These are phyloP conservation scores for Hypsibius dujardini DNA, from an alignment of 1,140 invertebrate genomes.

Conservation along the genomic window DNA sequence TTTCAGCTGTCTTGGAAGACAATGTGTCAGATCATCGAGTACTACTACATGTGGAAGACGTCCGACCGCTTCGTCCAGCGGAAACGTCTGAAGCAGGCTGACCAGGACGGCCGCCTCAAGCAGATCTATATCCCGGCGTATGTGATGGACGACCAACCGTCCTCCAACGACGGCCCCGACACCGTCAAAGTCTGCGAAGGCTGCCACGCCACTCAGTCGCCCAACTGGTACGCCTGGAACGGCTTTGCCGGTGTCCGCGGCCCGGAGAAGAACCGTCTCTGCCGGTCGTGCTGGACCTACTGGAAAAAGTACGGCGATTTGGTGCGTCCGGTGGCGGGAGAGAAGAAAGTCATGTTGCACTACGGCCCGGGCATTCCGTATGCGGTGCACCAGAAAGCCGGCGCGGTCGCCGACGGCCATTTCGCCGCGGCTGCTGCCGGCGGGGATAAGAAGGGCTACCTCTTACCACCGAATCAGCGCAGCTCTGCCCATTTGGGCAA, in stretches of 20 bases:
- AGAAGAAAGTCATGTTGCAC: neutral
- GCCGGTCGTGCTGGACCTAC: conserved; percentile 80
- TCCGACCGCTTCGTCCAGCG: conserved; percentile 96
- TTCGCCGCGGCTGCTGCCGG: neutral
- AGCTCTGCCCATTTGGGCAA: conserved; percentile 11
- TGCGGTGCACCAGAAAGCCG: conserved; percentile 16
- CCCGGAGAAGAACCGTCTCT: conserved; percentile 66
- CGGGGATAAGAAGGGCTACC: neutral
- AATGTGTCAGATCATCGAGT: conserved; percentile 94
- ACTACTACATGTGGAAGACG: conserved; percentile 99
- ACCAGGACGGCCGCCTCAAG: conserved; percentile 91
- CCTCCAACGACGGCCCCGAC: conserved; percentile 44
- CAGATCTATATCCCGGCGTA: conserved; percentile 99
- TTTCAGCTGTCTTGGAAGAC: conserved; percentile 94
- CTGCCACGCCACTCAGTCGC: conserved; percentile 52
- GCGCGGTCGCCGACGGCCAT: conserved; percentile 15
- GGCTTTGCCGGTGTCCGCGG: conserved; percentile 28
- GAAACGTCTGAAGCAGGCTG: conserved; percentile 90
- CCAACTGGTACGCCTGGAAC: conserved; percentile 86
- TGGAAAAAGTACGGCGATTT: conserved; percentile 98
- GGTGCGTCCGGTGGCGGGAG: conserved; percentile 38
- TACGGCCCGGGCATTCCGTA: neutral
- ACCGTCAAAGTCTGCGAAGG: conserved; percentile 53
- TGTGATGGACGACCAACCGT: conserved; percentile 39
- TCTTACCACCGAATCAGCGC: conserved; percentile 38